These are phyloP conservation scores for Augochlorella aurata DNA, from an alignment of 2,888 invertebrate species.

Conservation along the genomic window DNA sequence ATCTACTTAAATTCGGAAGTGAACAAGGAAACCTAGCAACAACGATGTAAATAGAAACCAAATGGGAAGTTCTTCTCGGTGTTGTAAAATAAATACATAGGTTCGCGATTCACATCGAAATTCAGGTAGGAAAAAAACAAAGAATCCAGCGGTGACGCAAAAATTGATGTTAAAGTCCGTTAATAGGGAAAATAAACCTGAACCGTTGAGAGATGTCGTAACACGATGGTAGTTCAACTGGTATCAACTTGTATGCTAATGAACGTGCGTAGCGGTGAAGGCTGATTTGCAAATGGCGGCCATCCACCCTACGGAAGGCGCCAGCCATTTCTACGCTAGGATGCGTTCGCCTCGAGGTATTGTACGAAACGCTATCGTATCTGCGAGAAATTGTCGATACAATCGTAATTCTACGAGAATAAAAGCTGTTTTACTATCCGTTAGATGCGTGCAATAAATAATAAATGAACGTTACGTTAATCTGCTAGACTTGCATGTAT, in stretches of 20 bases:
- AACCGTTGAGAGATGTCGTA: conserved; percentile 15
- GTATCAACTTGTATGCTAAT: conserved; percentile 67
- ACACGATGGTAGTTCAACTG: conserved; percentile 40
- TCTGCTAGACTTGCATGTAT: background rate
- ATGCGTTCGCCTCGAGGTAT: conserved; percentile 13
- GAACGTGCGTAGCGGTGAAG: conserved; percentile 51
- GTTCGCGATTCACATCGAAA: background rate
- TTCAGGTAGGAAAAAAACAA: background rate
- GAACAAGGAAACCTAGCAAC: background rate
- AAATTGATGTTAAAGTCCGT: conserved; percentile 16
- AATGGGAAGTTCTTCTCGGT: background rate
- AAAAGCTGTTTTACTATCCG: background rate
- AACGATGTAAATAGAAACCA: background rate
- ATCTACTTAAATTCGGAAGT: background rate
- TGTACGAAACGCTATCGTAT: background rate
- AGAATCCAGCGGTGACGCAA: background rate
- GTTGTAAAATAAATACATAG: background rate
- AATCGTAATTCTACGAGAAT: background rate
- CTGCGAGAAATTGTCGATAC: background rate
- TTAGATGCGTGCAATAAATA: background rate
- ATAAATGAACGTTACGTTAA: background rate
- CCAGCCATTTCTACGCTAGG: conserved; percentile 72
- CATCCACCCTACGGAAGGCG: conserved; percentile 54
- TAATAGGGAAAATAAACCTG: conserved; percentile 43
- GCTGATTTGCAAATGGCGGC: conserved; percentile 72